Evolutionary conservation across 2,113 vertebrate species (phyloP).

Genomic region (Junco hyemalis): DNA sequence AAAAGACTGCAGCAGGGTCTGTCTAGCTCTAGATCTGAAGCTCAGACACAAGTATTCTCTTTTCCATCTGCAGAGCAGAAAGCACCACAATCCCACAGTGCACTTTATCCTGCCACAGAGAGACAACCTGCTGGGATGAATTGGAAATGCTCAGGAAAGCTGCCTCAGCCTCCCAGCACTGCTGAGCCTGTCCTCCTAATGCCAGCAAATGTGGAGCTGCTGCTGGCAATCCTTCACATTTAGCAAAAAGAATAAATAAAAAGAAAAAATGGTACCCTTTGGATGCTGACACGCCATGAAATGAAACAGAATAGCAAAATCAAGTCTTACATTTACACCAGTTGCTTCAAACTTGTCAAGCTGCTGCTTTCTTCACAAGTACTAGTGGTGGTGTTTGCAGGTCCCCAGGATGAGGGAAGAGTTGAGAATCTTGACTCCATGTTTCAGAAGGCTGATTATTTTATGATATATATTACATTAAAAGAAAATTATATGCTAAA

Average conservation of each 20-base stretch:
- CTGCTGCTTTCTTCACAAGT: background rate
- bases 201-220: background rate
- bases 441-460: too few relatives aligned
- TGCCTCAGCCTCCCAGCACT: background rate
- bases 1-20: background rate
- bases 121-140: slow-evolving; percentile 40
- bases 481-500: too few relatives aligned
- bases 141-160: slow-evolving; percentile 32
- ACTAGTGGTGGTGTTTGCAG: background rate
- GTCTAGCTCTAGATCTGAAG: background rate
- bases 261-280: background rate
- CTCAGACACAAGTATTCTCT: background rate
- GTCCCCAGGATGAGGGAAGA: too few relatives aligned
- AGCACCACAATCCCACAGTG: background rate
- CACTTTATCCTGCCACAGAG: background rate
- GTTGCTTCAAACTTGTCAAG: background rate
- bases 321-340: background rate
- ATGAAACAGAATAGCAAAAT: background rate
- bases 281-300: background rate
- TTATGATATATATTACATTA: too few relatives aligned
- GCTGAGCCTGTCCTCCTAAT: background rate
- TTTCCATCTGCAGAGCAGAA: background rate
- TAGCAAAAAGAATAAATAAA: background rate
- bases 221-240: background rate
- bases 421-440: too few relatives aligned